phyloP scores from a whole-genome alignment of 2,888 invertebrate species.

The Lasioglossum figueresi region DNA sequence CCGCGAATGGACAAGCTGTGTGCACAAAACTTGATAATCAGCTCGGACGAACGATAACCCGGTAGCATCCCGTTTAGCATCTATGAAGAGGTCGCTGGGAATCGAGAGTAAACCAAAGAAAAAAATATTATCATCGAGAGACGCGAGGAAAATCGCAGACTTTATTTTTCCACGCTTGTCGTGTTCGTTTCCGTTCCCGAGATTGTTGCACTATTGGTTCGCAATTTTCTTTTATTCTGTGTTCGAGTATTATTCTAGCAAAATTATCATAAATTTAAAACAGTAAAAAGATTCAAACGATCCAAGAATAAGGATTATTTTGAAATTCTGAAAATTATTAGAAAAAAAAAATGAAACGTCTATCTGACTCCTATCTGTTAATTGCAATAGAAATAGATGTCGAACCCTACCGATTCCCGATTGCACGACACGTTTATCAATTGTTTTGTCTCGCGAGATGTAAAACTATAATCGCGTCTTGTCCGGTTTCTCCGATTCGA shows the following conservation, averaged over 20 bases:
- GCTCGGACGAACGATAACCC: slow-evolving; percentile 52
- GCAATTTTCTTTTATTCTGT: background rate
- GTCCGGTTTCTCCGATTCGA: background rate
- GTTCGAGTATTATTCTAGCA: background rate
- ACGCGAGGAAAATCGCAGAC: background rate
- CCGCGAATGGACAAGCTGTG: slow-evolving; percentile 12
- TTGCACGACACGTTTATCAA: background rate
- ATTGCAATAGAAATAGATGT: background rate
- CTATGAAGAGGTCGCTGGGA: slow-evolving; percentile 21
- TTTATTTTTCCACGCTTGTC: background rate
- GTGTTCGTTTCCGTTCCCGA: background rate
- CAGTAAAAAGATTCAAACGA: background rate
- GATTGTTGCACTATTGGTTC: background rate
- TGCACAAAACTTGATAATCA: slow-evolving; percentile 40
- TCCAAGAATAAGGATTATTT: too few relatives aligned
- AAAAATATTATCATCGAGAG: slow-evolving; percentile 26
- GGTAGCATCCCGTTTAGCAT: slow-evolving; percentile 39
- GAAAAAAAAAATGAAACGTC: too few relatives aligned
- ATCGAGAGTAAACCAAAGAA: slow-evolving; percentile 33
- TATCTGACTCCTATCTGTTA: background rate
- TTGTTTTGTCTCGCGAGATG: background rate
- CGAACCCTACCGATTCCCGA: background rate
- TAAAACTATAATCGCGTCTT: background rate
- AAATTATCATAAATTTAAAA: background rate
- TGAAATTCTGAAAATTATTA: too few relatives aligned